Base-by-base conservation (phyloP, 2,888 invertebrate genomes). In the Pyrochroa serraticornis region DNA sequence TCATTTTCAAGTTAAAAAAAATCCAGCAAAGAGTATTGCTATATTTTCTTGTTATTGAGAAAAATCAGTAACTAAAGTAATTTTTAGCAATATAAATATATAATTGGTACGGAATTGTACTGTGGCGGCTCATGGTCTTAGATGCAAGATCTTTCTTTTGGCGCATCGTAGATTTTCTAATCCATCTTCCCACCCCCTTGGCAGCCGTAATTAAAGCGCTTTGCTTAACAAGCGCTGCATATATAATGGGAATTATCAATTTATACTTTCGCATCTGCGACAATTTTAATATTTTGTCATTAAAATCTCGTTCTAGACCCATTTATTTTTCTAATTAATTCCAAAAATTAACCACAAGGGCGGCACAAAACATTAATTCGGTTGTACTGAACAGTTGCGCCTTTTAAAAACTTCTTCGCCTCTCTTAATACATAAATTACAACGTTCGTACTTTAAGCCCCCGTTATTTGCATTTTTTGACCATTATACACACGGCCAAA, bases 261-360 rank as follows among this genome's bases (percentile, higher is more conserved):
- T 76, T 76, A 74, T 75, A 69, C 75, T 70, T 75, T 70, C 75
- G 71, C 77, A 78, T 78, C 78, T 78, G 77, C 71, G 77, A 78
- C 77, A 78, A 77, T 77, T 77, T 77, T 75, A 76, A 77, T 77
- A 77, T 78, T 77, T 77, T 77, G 77, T 77, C 77, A 78, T 78
- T 77, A 78, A 77, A 77, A 73, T 71, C 77, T 76, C 77, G 72
- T 77, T 72, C 66, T 59, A 59, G 55, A 66, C 69, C 71, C 74
- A 77, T 78, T 77, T 76, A 75, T 77, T 73, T 69, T 67, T 65
- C 70, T 74, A 76, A 78, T 77, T 77, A 76, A 77, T 77, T 76
- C 73, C 65, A 76, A 76, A 75, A 78, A 77, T 76, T 71, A 72
- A 70, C 73, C 76, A 71, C 72, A 65, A 70, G 64, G 60, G 70